phyloP scores from a whole-genome alignment of 2,888 invertebrate genomes.

The Megaustenia siamemsis region DNA sequence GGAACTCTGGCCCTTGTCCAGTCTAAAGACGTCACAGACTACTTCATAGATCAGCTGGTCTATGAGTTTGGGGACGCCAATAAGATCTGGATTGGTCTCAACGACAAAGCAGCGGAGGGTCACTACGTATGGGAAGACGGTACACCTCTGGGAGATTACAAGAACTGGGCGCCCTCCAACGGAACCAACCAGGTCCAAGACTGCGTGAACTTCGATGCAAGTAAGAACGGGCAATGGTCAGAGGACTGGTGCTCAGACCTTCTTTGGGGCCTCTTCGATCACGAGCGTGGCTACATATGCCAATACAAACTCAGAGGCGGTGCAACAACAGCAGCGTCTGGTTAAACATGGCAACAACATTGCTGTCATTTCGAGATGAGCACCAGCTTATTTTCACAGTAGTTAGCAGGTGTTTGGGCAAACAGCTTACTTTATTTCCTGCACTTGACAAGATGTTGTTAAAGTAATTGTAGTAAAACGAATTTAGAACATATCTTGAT shows the following conservation, averaged over 20 bases:
- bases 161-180: constrained; percentile 23
- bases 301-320: background rate
- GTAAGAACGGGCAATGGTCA: background rate
- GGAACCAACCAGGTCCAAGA: background rate
- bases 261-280: background rate
- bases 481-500: too few relatives aligned
- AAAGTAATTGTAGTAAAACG: too few relatives aligned
- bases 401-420: too few relatives aligned
- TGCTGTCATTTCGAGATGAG: too few relatives aligned
- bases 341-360: too few relatives aligned
- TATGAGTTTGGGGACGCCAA: background rate
- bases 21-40: background rate
- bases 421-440: too few relatives aligned
- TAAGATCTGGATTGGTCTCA: constrained; percentile 37
- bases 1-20: constrained; percentile 23
- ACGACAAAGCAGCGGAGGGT: background rate
- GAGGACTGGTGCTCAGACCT: background rate
- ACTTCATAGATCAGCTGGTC: background rate
- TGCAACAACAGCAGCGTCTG: too few relatives aligned
- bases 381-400: too few relatives aligned
- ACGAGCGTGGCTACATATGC: background rate
- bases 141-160: background rate
- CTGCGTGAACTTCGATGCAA: constrained; percentile 11
- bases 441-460: too few relatives aligned
- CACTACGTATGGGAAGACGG: constrained; percentile 37